Base-by-base conservation (phyloP, 2,888 invertebrate genomes). In the Euclidia mi region DNA sequence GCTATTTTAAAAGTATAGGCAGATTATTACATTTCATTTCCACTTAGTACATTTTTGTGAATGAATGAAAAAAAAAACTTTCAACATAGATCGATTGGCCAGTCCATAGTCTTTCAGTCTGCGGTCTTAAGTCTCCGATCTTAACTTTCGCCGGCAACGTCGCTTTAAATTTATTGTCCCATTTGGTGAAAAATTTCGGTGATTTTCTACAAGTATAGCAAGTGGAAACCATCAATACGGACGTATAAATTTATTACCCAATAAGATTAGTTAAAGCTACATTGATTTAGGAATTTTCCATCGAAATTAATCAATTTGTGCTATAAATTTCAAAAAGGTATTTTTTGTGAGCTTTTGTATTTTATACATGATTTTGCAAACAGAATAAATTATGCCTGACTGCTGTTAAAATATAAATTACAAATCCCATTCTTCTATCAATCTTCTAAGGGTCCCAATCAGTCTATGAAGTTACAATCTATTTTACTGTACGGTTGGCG, bases 111-210 rank as follows among this genome's bases (percentile, higher is more conserved):
- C 45, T 46, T 58, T 49, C 41, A 17, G 37, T 7, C 20, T 7
- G 7, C 25, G 52, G 34, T 34, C 15, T 32, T 37, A 55, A 42
- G 44, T 40, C 46, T 45, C 42, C 38, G 20, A 7, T 25, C 20
- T 25, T 25, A 25, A 49, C 7, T 34, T 35, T 40, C n/a, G 55
- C 55, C 56, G 53, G 34, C 51, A 56, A 65, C n/a, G 64, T 64
- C 70, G 66, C 55, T 76, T 67, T 73, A 78, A 81, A 85, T 84
- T 79, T 81, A 84, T 83, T 82, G 83, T 77, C 73, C 79, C 65
- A 82, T 85, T 79, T 65, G 60, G 56, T 72, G 43, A 38, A 51
- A 51, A 51, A 51, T 44, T 37, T 38, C 37, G 6, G 20, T 11
- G 20, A 51, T 51, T 51, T 52, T 38, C 40, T 52, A 11, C 9